These are phyloP conservation scores for Cylloceria caligata DNA, from an alignment of 2,888 invertebrate species.

Conservation along the genomic window DNA sequence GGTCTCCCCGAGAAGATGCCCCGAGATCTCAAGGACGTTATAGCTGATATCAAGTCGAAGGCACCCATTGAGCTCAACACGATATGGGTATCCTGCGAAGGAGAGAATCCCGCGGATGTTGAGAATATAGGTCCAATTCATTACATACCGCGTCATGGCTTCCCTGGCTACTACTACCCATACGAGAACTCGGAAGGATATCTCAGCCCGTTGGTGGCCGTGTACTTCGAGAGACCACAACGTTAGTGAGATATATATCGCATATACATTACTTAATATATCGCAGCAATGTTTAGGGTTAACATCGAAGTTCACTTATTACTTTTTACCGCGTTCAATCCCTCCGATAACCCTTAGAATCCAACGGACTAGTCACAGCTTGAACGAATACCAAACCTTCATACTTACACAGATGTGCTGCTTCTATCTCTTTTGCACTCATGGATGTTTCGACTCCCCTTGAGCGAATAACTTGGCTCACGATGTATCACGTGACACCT, in stretches of 20 bases:
- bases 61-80: constrained; percentile 89
- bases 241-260: constrained; percentile 87
- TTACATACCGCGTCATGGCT: constrained; percentile 93
- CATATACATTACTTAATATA: background rate
- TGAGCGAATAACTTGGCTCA: too few species aligned
- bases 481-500: too few species aligned
- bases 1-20: constrained; percentile 91
- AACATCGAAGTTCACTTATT: too few species aligned
- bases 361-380: too few species aligned
- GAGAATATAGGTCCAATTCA: constrained; percentile 95
- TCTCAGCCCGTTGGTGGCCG: constrained; percentile 94
- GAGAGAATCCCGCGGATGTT: constrained; percentile 96
- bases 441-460: too few species aligned
- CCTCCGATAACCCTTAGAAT: too few species aligned
- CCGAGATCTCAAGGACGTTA: constrained; percentile 88
- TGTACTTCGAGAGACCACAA: constrained; percentile 93
- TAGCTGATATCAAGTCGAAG: constrained; percentile 86
- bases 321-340: too few species aligned
- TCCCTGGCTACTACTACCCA: constrained; percentile 96
- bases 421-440: too few species aligned
- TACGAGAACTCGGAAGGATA: constrained; percentile 95
- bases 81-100: constrained; percentile 97
- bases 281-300: too few species aligned
- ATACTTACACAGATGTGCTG: too few species aligned
- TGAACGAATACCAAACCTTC: too few species aligned